Evolutionary conservation across 2,797 vertebrate species (phyloP), one percentile per base, ranked within the genome.

Genomic region (Propithecus deckenii): DNA sequence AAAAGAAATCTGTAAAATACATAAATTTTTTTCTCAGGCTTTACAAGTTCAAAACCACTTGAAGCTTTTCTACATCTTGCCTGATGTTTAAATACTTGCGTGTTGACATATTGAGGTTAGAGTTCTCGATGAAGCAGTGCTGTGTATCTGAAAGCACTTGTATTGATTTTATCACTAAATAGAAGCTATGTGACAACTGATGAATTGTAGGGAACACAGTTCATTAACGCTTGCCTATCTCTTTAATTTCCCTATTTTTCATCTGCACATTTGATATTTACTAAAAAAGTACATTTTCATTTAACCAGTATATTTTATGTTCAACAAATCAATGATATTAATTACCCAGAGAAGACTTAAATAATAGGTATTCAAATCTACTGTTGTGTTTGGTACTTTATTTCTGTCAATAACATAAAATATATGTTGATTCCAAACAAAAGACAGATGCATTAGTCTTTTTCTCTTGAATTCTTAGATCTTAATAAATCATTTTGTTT

Each of bases 141-240:
- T 95, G 97, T 97, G 96, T 98, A 98, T 99, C 98, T 98, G 98
- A 98, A 87, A 91, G 97, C 97, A 97, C 97, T 98, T 97, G 83
- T 98, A 99, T 98, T 79, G 98, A 99, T 99, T 98, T 98, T 98
- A 97, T 98, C 97, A 85, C 90, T 57, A 97, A 96, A 97, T 91
- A 98, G 96, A 96, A 97, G 97, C 94, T 89, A 95, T 61, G 76
- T 95, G 98, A 98, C 98, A 98, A 96, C 80, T 98, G 98, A 99
- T 98, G 98, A 97, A 99, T 98, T 97, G 96, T 86, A 96, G 97
- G 96, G 97, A 98, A 97, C 97, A 98, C 97, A 98, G 96, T 99
- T 98, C 95, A 98, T 98, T 99, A 99, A 97, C 97, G 98, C 95
- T 4, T 93, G 93, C 85, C 97, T 98, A 94, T 83, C 35, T 93